Evolutionary conservation across 2,888 invertebrate genomes (phyloP), one percentile per base, ranked within the genome.

Genomic region (Julus scandinavius): DNA sequence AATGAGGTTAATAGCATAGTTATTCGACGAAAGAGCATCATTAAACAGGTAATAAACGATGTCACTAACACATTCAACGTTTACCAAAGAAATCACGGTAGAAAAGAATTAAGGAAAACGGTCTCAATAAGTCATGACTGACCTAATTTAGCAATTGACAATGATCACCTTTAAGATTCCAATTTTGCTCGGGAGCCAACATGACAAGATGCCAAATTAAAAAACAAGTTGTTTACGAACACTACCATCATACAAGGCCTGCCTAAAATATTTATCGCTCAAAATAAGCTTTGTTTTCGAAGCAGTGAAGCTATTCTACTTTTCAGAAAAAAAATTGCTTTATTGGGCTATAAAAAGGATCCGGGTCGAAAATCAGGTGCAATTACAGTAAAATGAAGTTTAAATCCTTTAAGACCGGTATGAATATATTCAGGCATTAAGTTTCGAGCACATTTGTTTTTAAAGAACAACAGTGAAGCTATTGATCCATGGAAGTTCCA

Each of bases 41-140:
- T 72, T 72, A 72, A 72, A 72, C 63, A 72, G 63, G 63, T 72
- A 72, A 72, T 72, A 72, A 72, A 72, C n/a, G 63, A 20, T 72
- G 20, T 72, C 5, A 17, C 20, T 72, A 7, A 72, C 63, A 72
- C 1, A 20, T 20, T 72, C 63, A 72, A 0, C 63, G 20, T 9
- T 20, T 20, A 29, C 20, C 63, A 9, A 72, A 72, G 6, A 29
- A 72, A 72, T 20, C 63, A 7, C 11, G 20, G 11, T 72, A 9
- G 63, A 20, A 29, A 29, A 20, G 17, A 20, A 20, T 20, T 72
- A n/a, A 72, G 63, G 63, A 72, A 72, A 72, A 72, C 9, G 4
- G 63, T 20, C 20, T 20, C 20, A 72, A 20, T 72, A 72, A 72
- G n/a, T 20, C 63, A 29, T 72, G 20, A 58, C 17, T 20, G 20